Evolutionary conservation across 2,888 invertebrate genomes (phyloP).

Genomic region (Drosophila dives): DNA sequence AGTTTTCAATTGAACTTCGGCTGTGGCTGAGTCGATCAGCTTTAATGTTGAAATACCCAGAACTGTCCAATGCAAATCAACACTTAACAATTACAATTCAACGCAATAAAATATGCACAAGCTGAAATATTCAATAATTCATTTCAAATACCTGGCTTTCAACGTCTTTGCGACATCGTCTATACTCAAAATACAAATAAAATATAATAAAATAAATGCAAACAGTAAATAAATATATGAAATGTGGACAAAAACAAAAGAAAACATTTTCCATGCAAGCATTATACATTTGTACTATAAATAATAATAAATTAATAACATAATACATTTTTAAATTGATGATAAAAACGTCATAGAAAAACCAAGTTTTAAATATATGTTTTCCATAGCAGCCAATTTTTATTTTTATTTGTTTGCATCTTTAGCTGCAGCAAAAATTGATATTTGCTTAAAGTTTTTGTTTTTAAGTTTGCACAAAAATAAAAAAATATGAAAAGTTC

Average conservation of each 20-base stretch:
- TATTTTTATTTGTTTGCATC: neutral
- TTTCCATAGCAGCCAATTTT: neutral
- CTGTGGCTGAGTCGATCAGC: constrained; percentile 31
- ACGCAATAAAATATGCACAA: constrained; percentile 23
- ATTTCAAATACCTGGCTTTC: constrained; percentile 49
- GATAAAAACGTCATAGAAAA: neutral
- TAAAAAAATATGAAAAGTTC: neutral
- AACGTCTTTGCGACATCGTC: constrained; percentile 13
- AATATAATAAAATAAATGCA: neutral
- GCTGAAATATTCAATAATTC: constrained; percentile 57
- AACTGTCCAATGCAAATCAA: constrained; percentile 29
- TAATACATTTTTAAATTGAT: neutral
- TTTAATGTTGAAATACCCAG: constrained; percentile 45
- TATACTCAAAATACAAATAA: constrained; percentile 18
- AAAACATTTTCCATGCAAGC: neutral
- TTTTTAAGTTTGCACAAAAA: neutral
- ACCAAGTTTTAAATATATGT: neutral
- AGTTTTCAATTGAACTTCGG: constrained; percentile 71
- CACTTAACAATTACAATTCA: constrained; percentile 35
- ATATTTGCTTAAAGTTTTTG: neutral
- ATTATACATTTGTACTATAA: neutral
- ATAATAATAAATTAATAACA: neutral
- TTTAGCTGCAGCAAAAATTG: neutral
- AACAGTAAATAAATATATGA: constrained; percentile 8
- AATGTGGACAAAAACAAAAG: constrained; percentile 4